Percentiles rank a stretch among this genome's conserved stretches.
Evolutionary conservation across 2,113 vertebrate genomes (phyloP).

Genomic region (Elephantulus edwardii): DNA sequence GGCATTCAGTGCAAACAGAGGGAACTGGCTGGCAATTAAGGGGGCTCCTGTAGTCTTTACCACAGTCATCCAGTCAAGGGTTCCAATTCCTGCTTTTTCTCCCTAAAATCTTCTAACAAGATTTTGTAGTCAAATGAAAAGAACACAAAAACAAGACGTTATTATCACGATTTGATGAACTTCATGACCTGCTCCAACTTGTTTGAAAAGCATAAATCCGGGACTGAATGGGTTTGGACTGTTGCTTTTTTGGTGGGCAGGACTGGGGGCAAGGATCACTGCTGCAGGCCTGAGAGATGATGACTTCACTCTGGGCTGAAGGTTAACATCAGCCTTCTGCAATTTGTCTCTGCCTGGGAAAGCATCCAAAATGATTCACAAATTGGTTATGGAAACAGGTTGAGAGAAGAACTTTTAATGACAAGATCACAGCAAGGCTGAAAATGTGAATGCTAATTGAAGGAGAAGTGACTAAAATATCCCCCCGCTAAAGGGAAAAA

Average conservation of each 20-base stretch:
- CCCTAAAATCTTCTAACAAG: not conserved
- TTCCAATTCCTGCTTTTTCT: not conserved
- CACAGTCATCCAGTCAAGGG: not conserved
- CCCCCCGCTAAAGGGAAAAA: not conserved
- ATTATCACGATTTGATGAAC: not conserved
- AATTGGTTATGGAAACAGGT: not conserved
- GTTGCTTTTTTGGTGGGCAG: too few relatives aligned
- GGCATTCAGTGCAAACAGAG: not conserved
- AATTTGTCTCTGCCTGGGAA: not conserved
- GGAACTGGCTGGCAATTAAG: not conserved
- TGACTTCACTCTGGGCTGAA: fast-evolving
- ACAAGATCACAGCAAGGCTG: not conserved
- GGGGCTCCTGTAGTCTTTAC: not conserved
- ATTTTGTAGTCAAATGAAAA: not conserved
- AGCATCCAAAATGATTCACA: not conserved
- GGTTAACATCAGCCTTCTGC: not conserved
- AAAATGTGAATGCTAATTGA: not conserved
- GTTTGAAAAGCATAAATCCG: not conserved
- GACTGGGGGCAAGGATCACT: not conserved
- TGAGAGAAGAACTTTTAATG: not conserved
- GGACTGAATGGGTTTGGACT: not conserved
- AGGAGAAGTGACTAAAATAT: not conserved
- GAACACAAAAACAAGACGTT: constrained; percentile 11
- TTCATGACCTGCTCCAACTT: not conserved
- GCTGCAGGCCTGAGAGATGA: not conserved